Evolutionary conservation across 1,140 invertebrate genomes (phyloP), one percentile per base, ranked within the genome.

Genomic region (Littorina saxatilis): DNA sequence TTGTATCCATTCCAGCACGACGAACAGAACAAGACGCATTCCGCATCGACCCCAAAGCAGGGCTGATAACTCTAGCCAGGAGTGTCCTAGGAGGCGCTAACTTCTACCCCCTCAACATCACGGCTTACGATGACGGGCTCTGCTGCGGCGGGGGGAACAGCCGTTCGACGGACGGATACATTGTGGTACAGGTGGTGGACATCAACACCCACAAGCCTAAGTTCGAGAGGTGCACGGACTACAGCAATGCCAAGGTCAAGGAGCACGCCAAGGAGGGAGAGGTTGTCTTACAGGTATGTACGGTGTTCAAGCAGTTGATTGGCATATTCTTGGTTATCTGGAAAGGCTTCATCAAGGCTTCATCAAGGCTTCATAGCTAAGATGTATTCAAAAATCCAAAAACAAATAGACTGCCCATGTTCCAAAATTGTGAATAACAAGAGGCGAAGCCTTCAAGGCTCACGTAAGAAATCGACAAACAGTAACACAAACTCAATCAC

Each of bases 161-260:
- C 20, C 82, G 84, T 17, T 84, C 84, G 52, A 87, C 81, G 50
- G 82, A 86, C 39, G 82, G 86, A 20, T 79, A 79, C 68, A 55
- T 83, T n/a, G 29, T 63, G 11, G 77, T 83, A 39, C 76, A 87
- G 63, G 85, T 90, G 15, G 86, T 86, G 55, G 89, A 90, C 72
- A 86, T 88, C 61, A 90, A 90, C 81, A 87, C 88, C 35, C 88
- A 90, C 70, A 88, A 89, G 70, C 89, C 89, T 35, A 76, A 78
- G 35, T 90, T 89, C 75, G 82, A 83, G 2, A 74, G 61, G 32
- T 90, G 89, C 61, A 55, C 66, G 13, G 72, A 52, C 29, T 83
- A 83, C 86, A 87, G 85, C 55, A 87, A 87, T 61, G 82, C 88
- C 4, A 74, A 73, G 32, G 79, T 90, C 20, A 79, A 87, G 80